Base-by-base conservation (phyloP, 2,888 invertebrate genomes). In the Morinoia aosen region DNA sequence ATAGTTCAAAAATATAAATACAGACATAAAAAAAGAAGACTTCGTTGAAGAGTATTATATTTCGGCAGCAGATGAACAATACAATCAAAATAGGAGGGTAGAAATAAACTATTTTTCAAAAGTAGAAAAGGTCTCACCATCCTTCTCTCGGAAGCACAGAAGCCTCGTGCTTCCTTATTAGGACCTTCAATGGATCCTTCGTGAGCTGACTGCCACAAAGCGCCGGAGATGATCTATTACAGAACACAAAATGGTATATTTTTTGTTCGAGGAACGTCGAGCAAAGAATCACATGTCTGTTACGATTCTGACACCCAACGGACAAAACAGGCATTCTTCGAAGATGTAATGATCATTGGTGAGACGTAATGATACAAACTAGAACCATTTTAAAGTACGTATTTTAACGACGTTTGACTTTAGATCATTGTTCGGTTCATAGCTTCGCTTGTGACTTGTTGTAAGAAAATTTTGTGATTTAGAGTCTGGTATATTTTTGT, bases 201-300 rank as follows among this genome's bases (percentile, higher is more conserved):
- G 8, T 76, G 25, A 25, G 76, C 33, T 76, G 76, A 76, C 76
- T 76, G 25, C 33, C 76, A 76, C 76, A 76, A 76, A 76, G 76
- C 76, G 33, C 25, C 76, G 76, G 76, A 76, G 76, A 76, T 76
- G 76, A 76, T 76, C 76, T 76, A 76, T 76, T 76, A 76, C 76
- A 76, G 76, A 33, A 76, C 76, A 76, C 76, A 76, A 76, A 76
- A 76, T 76, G 76, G 16, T 33, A 76, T 76, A 16, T 76, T 48
- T 33, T 33, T 76, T 33, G 76, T 33, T 2, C 76, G 76, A 76
- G 76, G 10, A 33, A 76, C 76, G 76, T 76, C 16, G 76, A 76
- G 76, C 25, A 76, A 76, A 76, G 33, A 90, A 33, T 90, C 90
- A 40, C 88, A 39, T 40, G 90, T 90, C 90, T 39, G 40, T 90